A percentile compares a stretch with the other conserved stretches of the same genome.
Evolutionary conservation across 2,113 vertebrate genomes (phyloP).

Genomic region (Oryzias curvinotus): DNA sequence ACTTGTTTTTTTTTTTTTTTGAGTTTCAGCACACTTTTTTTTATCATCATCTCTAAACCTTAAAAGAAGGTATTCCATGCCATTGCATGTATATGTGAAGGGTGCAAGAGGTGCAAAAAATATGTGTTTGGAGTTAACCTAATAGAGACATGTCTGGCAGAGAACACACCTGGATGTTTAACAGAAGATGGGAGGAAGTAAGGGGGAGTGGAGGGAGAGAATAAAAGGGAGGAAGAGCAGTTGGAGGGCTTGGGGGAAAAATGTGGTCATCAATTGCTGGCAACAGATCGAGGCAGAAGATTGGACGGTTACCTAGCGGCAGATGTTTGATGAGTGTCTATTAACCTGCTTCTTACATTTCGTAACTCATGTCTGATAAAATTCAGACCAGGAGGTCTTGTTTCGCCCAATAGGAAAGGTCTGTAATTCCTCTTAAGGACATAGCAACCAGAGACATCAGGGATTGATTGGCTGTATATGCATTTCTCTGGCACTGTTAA

Average conservation of each 20-base stretch:
- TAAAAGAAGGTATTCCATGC: slow-evolving; percentile 16
- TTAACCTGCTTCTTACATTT: slow-evolving; percentile 83
- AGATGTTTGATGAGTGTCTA: slow-evolving; percentile 86
- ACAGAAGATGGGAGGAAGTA: slow-evolving; percentile 34
- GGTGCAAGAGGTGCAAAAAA: slow-evolving; percentile 15
- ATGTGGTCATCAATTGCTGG: slow-evolving; percentile 83
- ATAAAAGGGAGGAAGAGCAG: slow-evolving; percentile 46
- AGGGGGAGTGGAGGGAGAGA: slow-evolving; percentile 27
- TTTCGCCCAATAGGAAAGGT: slow-evolving; percentile 78
- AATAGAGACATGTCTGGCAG: slow-evolving; percentile 27
- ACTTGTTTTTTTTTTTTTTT: slow-evolving; percentile 65
- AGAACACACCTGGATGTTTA: slow-evolving; percentile 29
- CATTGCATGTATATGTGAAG: background rate
- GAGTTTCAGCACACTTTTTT: slow-evolving; percentile 67
- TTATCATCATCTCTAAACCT: slow-evolving; percentile 1
- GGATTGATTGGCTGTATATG: slow-evolving; percentile 66
- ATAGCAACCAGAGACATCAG: slow-evolving; percentile 68
- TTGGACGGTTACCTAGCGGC: slow-evolving; percentile 79
- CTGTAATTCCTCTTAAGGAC: slow-evolving; percentile 76
- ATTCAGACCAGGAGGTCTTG: slow-evolving; percentile 81
- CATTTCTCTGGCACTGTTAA: slow-evolving; percentile 68
- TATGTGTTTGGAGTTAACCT: slow-evolving; percentile 27
- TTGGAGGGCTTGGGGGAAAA: slow-evolving; percentile 60
- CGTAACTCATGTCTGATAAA: slow-evolving; percentile 74
- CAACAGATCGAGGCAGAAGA: slow-evolving; percentile 79